Evolutionary conservation across 2,888 invertebrate genomes (phyloP).

Genomic region (Pterobdella sp.): DNA sequence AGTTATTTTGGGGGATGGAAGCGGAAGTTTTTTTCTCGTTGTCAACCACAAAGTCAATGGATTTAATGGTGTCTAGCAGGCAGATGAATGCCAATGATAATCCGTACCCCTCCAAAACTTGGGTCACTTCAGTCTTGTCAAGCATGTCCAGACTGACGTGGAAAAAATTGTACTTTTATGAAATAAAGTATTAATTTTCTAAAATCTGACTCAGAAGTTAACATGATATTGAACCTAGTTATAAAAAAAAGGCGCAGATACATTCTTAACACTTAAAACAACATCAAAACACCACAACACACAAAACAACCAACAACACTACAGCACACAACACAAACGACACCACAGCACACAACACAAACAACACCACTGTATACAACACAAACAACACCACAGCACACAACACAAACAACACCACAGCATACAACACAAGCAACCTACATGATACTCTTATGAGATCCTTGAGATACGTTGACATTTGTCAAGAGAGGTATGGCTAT

Average conservation of each 20-base stretch:
- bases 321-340: background rate
- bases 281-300: background rate
- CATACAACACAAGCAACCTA: conserved; percentile 56
- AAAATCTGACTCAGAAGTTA: too few species aligned
- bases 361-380: background rate
- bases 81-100: conserved; percentile 90
- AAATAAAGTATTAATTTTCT: too few species aligned
- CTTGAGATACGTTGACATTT: conserved; percentile 64
- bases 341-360: background rate
- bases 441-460: conserved; percentile 82
- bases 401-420: background rate
- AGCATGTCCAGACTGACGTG: conserved; percentile 78
- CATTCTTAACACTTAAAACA: background rate
- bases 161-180: too few species aligned
- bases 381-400: background rate
- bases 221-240: too few species aligned
- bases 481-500: conserved; percentile 82
- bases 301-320: background rate
- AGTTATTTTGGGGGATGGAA: background rate
- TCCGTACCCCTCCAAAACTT: conserved; percentile 91
- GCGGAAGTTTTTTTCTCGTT: too few species aligned
- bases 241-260: too few species aligned
- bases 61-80: conserved; percentile 80
- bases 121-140: conserved; percentile 86
- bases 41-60: conserved; percentile 47